Evolutionary conservation across 2,888 invertebrate genomes (phyloP).

Genomic region (Macropis europaea): DNA sequence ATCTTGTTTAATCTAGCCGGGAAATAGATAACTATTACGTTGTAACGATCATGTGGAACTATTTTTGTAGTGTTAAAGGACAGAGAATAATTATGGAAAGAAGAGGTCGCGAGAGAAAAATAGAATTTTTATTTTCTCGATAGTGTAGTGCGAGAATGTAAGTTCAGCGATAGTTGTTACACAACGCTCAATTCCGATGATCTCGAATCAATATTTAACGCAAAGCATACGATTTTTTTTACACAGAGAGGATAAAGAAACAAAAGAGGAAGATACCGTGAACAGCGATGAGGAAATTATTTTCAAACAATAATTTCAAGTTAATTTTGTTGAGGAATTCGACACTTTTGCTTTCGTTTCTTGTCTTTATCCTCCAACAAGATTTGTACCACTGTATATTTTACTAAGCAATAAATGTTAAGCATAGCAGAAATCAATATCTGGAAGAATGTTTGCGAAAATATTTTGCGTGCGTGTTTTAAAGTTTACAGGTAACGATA

Average conservation of each 20-base stretch:
- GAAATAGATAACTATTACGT: slow-evolving; percentile 1
- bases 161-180: background rate
- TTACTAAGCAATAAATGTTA: slow-evolving; percentile 49
- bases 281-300: background rate
- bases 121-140: slow-evolving; percentile 12
- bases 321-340: background rate
- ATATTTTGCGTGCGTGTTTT: too few relatives aligned
- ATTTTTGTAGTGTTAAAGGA: slow-evolving; percentile 26
- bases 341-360: slow-evolving; percentile 13
- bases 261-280: background rate
- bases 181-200: background rate
- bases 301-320: background rate
- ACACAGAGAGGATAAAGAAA: slow-evolving; percentile 8
- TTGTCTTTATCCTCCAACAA: slow-evolving; percentile 25
- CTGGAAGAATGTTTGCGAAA: background rate
- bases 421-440: slow-evolving; percentile 31
- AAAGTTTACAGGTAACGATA: too few relatives aligned
- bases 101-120: background rate
- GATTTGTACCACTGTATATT: slow-evolving; percentile 45
- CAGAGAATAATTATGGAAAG: background rate
- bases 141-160: background rate
- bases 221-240: slow-evolving; percentile 16
- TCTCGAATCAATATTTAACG: background rate
- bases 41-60: slow-evolving; percentile 14
- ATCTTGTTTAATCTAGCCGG: background rate